A percentile compares a stretch with the other conserved stretches of the same genome.
phyloP scores from a whole-genome alignment of 2,113 vertebrate species.

The Platysteira castanea region DNA sequence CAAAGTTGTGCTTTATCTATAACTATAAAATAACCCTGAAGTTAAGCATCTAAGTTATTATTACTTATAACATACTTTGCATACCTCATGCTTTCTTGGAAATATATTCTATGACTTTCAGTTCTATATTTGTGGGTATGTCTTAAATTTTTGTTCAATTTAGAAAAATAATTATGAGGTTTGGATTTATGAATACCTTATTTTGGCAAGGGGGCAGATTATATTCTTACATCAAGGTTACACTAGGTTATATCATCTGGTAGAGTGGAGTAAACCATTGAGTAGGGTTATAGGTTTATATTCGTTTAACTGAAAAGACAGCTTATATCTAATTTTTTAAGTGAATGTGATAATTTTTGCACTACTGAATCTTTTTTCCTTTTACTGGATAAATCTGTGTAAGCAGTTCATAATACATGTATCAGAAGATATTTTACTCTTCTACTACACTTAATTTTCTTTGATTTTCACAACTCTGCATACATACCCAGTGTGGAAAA shows the following conservation, averaged over 20 bases:
- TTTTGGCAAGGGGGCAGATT: background rate
- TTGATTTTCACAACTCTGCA: background rate
- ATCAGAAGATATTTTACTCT: background rate
- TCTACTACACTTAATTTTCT: background rate
- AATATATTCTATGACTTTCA: background rate
- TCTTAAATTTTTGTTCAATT: background rate
- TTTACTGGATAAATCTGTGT: background rate
- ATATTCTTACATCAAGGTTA: background rate
- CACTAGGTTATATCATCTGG: background rate
- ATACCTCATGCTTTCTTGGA: background rate
- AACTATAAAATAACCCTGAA: accelerated
- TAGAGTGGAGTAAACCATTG: background rate
- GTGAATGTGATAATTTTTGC: background rate
- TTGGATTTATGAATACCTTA: background rate
- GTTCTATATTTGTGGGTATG: background rate
- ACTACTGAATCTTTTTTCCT: background rate
- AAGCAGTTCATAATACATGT: background rate
- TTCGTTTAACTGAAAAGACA: background rate
- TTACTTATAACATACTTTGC: background rate
- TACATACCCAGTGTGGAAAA: background rate
- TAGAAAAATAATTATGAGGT: background rate
- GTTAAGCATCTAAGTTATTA: background rate
- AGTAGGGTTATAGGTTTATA: background rate
- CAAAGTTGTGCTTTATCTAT: background rate
- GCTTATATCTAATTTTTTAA: background rate